Base-by-base conservation (phyloP, 2,113 vertebrate genomes). In the Lates calcarifer region DNA sequence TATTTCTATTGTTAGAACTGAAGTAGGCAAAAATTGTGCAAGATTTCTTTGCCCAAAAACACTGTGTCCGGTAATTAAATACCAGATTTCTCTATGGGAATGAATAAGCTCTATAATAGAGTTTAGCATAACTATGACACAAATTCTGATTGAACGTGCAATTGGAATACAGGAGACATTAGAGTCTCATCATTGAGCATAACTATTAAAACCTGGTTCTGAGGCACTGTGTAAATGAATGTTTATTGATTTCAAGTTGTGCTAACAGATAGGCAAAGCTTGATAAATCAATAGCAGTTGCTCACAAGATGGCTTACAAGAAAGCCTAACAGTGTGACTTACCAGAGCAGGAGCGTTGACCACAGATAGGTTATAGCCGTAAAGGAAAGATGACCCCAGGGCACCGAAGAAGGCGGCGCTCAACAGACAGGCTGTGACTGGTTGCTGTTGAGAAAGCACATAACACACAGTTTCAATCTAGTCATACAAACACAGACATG, bases 351-450 rank as follows among this genome's bases (percentile, higher is more conserved):
- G 97, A 31, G 96, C 97, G 0, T 98, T 98, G 85, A 98, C 97
- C 77, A 98, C 96, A 0, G 97, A 98, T 5, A 98, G 95, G 87
- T 96, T 98, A 92, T 97, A 98, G 5, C 97, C 97, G 0, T 97
- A 98, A 8, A 98, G 95, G 86, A 96, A 98, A 37, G 97, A 97
- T 0, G 96, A 98, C 0, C 97, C 96, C 6, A 98, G 92, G 77
- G 97, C 96, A 13, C 96, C 95, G n/a, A 92, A 92, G 57, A 98
- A 88, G 22, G 97, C 93, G 2, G 97, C 95, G 24, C 85, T 70
- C 26, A 97, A 55, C 18, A 97, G 96, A 28, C 93, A 95, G 51
- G 81, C 90, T 72, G 97, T 95, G 92, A 96, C 92, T 26, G 87
- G 88, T 93, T 96, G 93, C 75, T 92, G 12, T 60, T 45, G 47